Conservation (phyloP, 2,888 invertebrate genomes). For the Caenorhabditis sp. region DNA sequence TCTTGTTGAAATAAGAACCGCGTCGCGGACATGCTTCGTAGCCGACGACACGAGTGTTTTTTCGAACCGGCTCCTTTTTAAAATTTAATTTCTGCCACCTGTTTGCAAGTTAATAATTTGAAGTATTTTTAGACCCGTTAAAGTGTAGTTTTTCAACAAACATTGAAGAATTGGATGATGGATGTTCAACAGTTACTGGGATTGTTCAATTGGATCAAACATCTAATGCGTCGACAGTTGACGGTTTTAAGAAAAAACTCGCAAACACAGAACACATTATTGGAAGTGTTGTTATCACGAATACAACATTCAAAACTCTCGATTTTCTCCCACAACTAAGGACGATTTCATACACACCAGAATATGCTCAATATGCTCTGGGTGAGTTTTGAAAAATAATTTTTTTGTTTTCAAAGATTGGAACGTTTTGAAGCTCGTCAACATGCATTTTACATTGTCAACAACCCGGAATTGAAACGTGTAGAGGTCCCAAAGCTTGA, state of each 20-base stretch:
- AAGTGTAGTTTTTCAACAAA: not conserved
- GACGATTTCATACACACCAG: not conserved
- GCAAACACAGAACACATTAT: constrained; percentile 1
- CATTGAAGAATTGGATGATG: not conserved
- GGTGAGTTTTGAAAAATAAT: not conserved
- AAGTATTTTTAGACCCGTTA: no score
- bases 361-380: not conserved
- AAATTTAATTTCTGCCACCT: no score
- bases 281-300: not conserved
- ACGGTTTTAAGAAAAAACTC: not conserved
- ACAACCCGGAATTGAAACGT: not conserved
- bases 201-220: not conserved
- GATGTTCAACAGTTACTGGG: not conserved
- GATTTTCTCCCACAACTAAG: constrained; percentile 1
- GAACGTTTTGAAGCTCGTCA: not conserved
- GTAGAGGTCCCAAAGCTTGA: not conserved
- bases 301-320: not conserved
- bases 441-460: not conserved
- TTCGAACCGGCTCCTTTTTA: no score
- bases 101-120: no score
- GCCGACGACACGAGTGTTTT: no score
- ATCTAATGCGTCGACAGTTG: not conserved
- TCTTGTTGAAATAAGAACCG: no score
- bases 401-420: not conserved
- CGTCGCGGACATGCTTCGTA: no score